Evolutionary conservation across 2,888 invertebrate species (phyloP).

Genomic region (Andrena marginata): DNA sequence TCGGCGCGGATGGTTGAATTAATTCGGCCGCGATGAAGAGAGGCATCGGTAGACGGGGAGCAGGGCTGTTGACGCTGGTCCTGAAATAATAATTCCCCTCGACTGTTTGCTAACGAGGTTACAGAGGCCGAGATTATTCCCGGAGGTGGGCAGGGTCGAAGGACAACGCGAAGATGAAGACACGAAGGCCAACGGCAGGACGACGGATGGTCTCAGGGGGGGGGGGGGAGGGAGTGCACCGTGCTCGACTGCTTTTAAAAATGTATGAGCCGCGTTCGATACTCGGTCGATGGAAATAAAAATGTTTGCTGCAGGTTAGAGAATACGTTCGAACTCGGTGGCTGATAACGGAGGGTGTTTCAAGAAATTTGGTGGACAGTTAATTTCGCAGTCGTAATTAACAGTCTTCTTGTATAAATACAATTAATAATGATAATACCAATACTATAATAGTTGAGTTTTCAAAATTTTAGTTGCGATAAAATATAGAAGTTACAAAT

Average conservation of each 20-base stretch:
- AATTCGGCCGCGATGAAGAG: slow-evolving; percentile 74
- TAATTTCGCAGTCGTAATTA: too few relatives aligned
- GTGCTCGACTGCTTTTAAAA: neutral
- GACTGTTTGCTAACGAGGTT: slow-evolving; percentile 78
- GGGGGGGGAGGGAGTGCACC: neutral
- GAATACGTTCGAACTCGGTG: neutral
- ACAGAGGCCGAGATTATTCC: slow-evolving; percentile 64
- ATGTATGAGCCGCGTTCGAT: neutral
- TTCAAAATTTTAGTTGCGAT: too few relatives aligned
- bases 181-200: neutral
- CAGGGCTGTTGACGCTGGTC: slow-evolving; percentile 66
- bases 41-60: slow-evolving; percentile 52
- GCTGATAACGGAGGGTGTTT: too few relatives aligned
- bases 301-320: neutral
- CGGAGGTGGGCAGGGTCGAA: neutral
- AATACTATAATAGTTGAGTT: too few relatives aligned
- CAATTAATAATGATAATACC: too few relatives aligned
- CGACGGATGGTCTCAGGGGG: too few relatives aligned
- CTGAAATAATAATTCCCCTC: slow-evolving; percentile 79
- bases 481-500: too few relatives aligned
- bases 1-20: slow-evolving; percentile 73
- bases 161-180: slow-evolving; percentile 2
- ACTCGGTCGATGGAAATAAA: neutral
- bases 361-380: too few relatives aligned
- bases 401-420: too few relatives aligned